phyloP scores from a whole-genome alignment of 2,888 invertebrate species.

The Dascillus cervinus region DNA sequence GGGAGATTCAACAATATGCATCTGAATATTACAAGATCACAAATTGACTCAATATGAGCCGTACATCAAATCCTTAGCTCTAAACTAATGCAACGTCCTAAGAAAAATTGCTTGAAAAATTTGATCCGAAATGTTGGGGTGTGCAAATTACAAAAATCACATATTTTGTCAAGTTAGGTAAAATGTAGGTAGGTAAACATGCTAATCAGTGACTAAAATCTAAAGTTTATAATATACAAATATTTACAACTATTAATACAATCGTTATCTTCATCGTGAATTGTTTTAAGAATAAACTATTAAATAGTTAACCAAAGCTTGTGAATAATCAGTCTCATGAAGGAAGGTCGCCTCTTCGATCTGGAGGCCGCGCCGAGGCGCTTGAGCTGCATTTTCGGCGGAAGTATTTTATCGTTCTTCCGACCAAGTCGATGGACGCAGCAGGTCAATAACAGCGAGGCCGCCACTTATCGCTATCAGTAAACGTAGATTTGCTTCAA shows the following conservation, averaged over 20 bases:
- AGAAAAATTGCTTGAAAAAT: conserved; percentile 16
- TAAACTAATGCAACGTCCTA: conserved; percentile 15
- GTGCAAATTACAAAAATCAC: conserved; percentile 24
- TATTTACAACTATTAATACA: conserved; percentile 24
- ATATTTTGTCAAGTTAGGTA: conserved; percentile 15
- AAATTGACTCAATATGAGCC: conserved; percentile 25
- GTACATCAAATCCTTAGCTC: conserved; percentile 9
- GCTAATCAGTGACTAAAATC: no score
- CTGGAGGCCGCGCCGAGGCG: conserved; percentile 11
- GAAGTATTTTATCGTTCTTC: conserved; percentile 7
- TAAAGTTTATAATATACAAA: conserved; percentile 15
- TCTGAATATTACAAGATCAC: conserved; percentile 23
- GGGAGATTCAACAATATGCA: conserved; percentile 24
- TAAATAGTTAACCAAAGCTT: conserved; percentile 18
- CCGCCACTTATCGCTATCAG: conserved; percentile 39
- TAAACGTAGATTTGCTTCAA: conserved; percentile 85
- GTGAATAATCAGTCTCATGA: conserved; percentile 36
- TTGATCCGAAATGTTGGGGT: conserved; percentile 7
- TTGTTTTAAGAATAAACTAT: no score
- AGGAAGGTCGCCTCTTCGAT: conserved; percentile 23
- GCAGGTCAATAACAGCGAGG: conserved; percentile 7
- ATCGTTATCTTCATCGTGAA: conserved; percentile 11
- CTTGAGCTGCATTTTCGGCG: conserved; percentile 4
- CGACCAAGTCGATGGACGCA: conserved; percentile 1
- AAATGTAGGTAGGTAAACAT: conserved; percentile 8